phyloP scores from a whole-genome alignment of 2,888 invertebrate species.

The Hipparchia sbordonii region DNA sequence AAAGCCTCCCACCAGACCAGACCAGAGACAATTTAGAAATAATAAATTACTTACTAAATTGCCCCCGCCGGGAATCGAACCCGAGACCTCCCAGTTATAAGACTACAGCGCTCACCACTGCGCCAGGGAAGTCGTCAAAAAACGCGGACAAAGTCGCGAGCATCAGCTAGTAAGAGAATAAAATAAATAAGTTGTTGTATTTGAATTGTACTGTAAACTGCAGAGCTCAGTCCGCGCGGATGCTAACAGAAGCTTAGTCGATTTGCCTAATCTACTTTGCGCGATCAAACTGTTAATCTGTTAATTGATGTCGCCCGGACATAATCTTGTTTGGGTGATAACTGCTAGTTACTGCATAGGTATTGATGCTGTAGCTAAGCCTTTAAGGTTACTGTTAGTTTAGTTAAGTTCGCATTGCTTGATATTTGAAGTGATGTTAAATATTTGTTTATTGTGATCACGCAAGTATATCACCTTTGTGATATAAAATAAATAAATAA shows the following conservation, averaged over 20 bases:
- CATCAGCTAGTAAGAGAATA: neutral
- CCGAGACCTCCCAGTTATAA: too few relatives aligned
- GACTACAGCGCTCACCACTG: too few relatives aligned
- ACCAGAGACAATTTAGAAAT: too few relatives aligned
- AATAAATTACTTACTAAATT: too few relatives aligned
- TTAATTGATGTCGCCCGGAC: constrained; percentile 52
- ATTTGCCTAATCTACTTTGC: constrained; percentile 38
- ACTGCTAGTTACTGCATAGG: constrained; percentile 5
- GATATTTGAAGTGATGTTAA: too few relatives aligned
- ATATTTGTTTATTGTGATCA: too few relatives aligned
- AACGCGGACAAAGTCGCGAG: too few relatives aligned
- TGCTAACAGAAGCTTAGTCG: constrained; percentile 14
- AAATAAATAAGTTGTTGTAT: neutral
- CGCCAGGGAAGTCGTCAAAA: too few relatives aligned
- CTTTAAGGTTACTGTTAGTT: neutral
- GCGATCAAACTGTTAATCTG: constrained; percentile 48
- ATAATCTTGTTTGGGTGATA: constrained; percentile 17
- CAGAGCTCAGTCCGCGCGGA: constrained; percentile 2
- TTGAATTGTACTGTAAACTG: neutral
- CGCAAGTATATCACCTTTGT: too few relatives aligned
- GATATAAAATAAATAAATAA: too few relatives aligned
- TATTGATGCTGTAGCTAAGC: constrained; percentile 1
- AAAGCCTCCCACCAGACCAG: too few relatives aligned
- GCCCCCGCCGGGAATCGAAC: too few relatives aligned
- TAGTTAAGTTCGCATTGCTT: neutral